Conservation (phyloP, 2,113 vertebrate species). For the Etia nguti region DNA sequence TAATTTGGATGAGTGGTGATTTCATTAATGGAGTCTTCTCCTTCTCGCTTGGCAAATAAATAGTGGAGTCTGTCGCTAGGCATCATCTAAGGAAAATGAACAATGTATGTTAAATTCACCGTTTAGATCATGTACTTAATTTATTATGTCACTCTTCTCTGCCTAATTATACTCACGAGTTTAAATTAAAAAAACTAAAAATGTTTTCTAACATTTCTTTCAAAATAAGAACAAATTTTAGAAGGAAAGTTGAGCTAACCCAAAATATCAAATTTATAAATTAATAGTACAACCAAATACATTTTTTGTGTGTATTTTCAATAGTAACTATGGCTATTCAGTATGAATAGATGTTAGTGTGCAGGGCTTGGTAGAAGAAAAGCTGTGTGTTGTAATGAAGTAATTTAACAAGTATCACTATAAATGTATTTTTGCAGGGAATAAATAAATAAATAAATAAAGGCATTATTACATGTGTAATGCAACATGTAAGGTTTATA, state of each 20-base stretch:
- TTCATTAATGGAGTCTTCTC: neutral
- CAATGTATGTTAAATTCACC: neutral
- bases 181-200: neutral
- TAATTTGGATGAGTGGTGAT: neutral
- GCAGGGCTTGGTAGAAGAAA: neutral
- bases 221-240: neutral
- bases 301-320: neutral
- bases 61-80: neutral
- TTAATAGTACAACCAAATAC: neutral
- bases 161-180: neutral
- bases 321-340: neutral
- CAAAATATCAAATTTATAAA: neutral
- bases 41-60: neutral
- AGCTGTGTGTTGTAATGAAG: neutral
- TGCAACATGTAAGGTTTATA: neutral
- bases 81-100: neutral
- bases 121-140: neutral
- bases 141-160: neutral
- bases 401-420: neutral
- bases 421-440: neutral
- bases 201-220: neutral
- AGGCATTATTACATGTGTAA: accelerated
- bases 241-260: neutral
- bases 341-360: neutral
- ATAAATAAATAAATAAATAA: accelerated